Percentiles rank a stretch among this genome's conserved stretches.
These are phyloP conservation scores for Anseranas semipalmata DNA, from an alignment of 2,113 vertebrate genomes.

Conservation along the genomic window DNA sequence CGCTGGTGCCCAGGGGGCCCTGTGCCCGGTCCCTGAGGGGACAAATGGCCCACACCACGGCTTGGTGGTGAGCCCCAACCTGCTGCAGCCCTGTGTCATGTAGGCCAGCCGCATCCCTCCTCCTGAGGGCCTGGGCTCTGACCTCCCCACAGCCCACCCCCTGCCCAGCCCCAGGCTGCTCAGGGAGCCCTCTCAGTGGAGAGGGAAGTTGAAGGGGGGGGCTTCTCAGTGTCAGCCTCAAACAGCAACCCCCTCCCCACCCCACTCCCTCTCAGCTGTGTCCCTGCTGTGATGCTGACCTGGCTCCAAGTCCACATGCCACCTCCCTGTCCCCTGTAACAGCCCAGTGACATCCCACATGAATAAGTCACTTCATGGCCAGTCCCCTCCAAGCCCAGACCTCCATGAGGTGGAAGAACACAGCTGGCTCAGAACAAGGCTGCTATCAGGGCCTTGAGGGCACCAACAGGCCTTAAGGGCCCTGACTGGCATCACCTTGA, in stretches of 20 bases:
- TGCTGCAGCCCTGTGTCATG: background rate
- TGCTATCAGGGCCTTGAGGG: background rate
- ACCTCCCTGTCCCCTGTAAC: background rate
- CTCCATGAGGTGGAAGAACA: fast-evolving
- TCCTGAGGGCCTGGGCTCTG: background rate
- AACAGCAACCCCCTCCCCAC: background rate
- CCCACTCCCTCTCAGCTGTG: background rate
- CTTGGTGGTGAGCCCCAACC: background rate
- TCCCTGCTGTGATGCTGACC: background rate
- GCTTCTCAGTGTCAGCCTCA: background rate
- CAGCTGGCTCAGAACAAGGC: no score
- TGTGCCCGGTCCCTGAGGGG: no score
- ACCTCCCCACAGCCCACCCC: background rate
- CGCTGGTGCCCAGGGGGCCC: background rate
- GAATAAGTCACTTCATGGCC: background rate
- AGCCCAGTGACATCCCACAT: background rate
- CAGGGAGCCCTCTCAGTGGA: background rate
- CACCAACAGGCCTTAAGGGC: background rate
- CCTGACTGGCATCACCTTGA: background rate
- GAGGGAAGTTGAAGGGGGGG: fast-evolving
- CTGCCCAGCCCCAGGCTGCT: background rate
- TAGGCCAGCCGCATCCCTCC: background rate
- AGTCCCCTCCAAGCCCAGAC: background rate
- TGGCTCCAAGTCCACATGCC: background rate
- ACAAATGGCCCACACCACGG: background rate